Evolutionary conservation across 2,113 vertebrate genomes (phyloP).

Genomic region (Malaclemys terrapin): DNA sequence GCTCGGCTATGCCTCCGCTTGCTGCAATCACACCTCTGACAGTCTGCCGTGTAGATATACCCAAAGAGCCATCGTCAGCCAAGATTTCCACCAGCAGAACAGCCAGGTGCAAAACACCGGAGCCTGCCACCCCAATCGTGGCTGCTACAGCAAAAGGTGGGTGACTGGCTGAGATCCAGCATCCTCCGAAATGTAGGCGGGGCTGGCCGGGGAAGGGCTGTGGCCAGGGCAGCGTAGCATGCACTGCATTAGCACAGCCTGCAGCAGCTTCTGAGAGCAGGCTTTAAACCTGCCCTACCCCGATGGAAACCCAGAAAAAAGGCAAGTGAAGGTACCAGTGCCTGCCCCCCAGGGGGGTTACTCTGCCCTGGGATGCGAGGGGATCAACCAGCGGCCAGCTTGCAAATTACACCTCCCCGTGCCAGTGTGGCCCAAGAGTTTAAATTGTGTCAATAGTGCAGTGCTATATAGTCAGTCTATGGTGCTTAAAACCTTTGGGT

Average conservation of each 20-base stretch:
- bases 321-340: fast-evolving
- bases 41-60: background rate
- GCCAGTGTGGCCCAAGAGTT: background rate
- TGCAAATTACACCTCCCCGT: background rate
- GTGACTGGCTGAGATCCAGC: background rate
- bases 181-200: background rate
- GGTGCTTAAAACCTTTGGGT: fast-evolving
- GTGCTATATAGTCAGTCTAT: background rate
- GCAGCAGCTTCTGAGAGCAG: background rate
- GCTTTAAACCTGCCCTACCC: background rate
- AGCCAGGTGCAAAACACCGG: background rate
- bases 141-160: background rate
- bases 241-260: background rate
- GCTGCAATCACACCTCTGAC: background rate
- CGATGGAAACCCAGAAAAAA: background rate
- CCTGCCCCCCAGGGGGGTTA: fast-evolving
- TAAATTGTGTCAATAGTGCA: background rate
- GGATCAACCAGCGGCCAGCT: background rate
- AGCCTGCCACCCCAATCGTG: background rate
- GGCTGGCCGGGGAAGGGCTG: background rate
- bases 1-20: background rate
- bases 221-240: background rate
- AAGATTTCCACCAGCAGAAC: background rate
- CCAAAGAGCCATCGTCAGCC: background rate
- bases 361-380: fast-evolving